Evolutionary conservation across 2,888 invertebrate species (phyloP).

Genomic region (Pimpla rufipes): DNA sequence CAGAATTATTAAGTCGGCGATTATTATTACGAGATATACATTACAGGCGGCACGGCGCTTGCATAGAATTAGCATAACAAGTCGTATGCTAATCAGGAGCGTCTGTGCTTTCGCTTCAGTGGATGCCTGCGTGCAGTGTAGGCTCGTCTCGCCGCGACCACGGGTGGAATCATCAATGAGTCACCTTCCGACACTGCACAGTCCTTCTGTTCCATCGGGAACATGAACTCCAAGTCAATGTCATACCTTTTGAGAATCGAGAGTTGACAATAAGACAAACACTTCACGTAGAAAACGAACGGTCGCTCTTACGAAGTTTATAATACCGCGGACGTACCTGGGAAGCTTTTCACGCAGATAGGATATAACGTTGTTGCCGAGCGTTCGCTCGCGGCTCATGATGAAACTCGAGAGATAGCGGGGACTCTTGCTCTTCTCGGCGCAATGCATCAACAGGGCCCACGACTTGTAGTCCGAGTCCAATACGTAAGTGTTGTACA

Average conservation of each 20-base stretch:
- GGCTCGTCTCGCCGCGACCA: conserved; percentile 74
- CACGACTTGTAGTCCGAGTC: conserved; percentile 94
- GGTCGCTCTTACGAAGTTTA: conserved; percentile 16
- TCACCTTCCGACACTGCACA: conserved; percentile 86
- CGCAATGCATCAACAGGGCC: conserved; percentile 94
- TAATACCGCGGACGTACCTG: conserved; percentile 77
- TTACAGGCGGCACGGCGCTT: not conserved
- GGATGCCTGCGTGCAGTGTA: conserved; percentile 84
- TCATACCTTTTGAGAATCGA: conserved; percentile 87
- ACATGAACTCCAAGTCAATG: conserved; percentile 94
- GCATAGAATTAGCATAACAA: conserved; percentile 40
- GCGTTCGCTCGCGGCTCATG: conserved; percentile 88
- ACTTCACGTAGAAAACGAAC: conserved; percentile 32
- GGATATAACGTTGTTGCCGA: conserved; percentile 90
- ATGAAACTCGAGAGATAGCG: conserved; percentile 94
- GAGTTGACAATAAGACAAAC: not conserved
- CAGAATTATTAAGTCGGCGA: not conserved
- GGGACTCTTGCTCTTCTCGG: conserved; percentile 92
- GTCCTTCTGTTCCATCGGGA: conserved; percentile 91
- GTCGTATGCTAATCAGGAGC: conserved; percentile 58
- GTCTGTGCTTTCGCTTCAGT: conserved; percentile 84
- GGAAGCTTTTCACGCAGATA: conserved; percentile 92
- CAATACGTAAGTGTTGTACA: conserved; percentile 95
- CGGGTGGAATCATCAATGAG: conserved; percentile 76
- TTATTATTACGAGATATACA: conserved; percentile 18